These are phyloP conservation scores for Labrus mixtus DNA, from an alignment of 2,113 vertebrate genomes.

Conservation along the genomic window DNA sequence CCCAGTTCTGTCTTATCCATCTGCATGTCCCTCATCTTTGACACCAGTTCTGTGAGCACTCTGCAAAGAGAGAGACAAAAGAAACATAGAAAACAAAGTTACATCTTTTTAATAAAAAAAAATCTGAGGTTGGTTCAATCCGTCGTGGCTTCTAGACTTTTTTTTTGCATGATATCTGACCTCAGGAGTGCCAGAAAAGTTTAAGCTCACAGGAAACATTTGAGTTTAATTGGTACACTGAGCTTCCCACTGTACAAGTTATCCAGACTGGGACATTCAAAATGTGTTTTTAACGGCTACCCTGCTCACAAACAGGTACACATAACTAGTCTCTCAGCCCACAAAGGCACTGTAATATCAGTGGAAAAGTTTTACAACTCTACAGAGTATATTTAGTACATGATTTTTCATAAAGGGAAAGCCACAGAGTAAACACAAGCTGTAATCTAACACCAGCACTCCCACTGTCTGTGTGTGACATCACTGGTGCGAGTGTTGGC, in stretches of 20 bases:
- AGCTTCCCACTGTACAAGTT: slow-evolving; percentile 15
- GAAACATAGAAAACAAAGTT: slow-evolving; percentile 13
- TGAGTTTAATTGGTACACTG: slow-evolving; percentile 18
- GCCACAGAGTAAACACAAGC: slow-evolving; percentile 68
- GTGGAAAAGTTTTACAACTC: slow-evolving; percentile 68
- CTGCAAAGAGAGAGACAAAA: slow-evolving; percentile 74
- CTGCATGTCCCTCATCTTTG: slow-evolving; percentile 99
- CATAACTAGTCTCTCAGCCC: slow-evolving; percentile 20
- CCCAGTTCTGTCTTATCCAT: slow-evolving; percentile 99
- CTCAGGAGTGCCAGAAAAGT: slow-evolving; percentile 6
- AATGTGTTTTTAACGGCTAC: slow-evolving; percentile 35
- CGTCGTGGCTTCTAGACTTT: slow-evolving; percentile 1
- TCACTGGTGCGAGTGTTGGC: slow-evolving; percentile 54
- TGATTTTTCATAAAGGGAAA: slow-evolving; percentile 66
- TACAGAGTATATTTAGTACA: slow-evolving; percentile 65
- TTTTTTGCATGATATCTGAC: slow-evolving; percentile 11
- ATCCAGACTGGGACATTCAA: slow-evolving; percentile 33
- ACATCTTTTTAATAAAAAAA: slow-evolving; percentile 22
- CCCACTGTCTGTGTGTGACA: slow-evolving; percentile 66
- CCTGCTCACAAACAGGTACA: slow-evolving; percentile 38
- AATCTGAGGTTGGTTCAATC: neutral
- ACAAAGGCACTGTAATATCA: slow-evolving; percentile 49
- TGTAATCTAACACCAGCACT: slow-evolving; percentile 60
- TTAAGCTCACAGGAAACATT: slow-evolving; percentile 40
- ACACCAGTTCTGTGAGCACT: slow-evolving; percentile 98